Evolutionary conservation across 2,113 vertebrate genomes (phyloP).

Genomic region (Tympanuchus pallidicinctus): DNA sequence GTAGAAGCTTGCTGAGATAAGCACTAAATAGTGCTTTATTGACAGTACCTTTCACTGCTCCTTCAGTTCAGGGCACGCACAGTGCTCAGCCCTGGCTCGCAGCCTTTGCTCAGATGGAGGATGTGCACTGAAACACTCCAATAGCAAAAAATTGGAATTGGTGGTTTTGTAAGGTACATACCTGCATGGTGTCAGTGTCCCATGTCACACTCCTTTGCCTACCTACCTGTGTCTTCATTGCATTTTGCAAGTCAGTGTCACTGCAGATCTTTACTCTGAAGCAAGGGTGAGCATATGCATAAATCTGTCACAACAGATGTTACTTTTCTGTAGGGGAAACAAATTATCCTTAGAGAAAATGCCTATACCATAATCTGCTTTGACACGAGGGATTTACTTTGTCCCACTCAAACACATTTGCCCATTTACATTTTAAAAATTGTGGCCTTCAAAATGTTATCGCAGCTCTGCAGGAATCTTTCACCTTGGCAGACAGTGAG

Average conservation of each 20-base stretch:
- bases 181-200: conserved; percentile 32
- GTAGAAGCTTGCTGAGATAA: neutral
- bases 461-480: conserved; percentile 44
- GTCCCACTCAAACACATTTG: conserved; percentile 41
- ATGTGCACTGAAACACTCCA: neutral
- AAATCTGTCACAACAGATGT: neutral
- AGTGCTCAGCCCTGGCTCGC: accelerated
- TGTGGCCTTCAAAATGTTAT: conserved; percentile 55
- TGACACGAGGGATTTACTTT: conserved; percentile 47
- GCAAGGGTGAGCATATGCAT: conserved; percentile 22
- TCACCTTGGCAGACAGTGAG: conserved; percentile 58
- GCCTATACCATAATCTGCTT: conserved; percentile 11
- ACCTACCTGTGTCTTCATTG: neutral
- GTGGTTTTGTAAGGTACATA: neutral
- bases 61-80: accelerated
- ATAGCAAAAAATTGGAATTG: neutral
- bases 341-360: conserved; percentile 29
- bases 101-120: conserved; percentile 41
- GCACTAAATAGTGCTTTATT: accelerated
- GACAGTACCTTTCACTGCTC: accelerated
- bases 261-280: neutral
- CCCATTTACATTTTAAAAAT: conserved; percentile 63
- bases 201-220: neutral
- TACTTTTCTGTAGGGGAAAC: conserved; percentile 8
- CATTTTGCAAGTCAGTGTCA: neutral